These are phyloP conservation scores for Dasysyrphus tricinctus DNA, from an alignment of 2,888 invertebrate species.

Conservation along the genomic window DNA sequence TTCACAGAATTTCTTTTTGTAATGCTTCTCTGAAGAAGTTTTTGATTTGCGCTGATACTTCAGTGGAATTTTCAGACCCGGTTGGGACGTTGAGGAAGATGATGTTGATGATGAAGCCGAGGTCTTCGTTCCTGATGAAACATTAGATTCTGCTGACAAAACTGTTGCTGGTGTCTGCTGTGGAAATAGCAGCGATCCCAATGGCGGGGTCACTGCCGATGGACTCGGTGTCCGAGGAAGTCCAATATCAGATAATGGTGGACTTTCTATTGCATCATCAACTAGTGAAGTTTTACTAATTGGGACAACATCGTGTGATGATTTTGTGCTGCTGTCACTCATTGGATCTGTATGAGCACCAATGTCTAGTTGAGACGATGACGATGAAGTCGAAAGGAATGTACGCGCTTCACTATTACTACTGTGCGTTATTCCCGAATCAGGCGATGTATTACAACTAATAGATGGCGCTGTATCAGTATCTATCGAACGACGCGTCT, in stretches of 20 bases:
- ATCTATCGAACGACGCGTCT: constrained; percentile 92
- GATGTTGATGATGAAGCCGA: constrained; percentile 39
- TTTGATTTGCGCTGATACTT: constrained; percentile 86
- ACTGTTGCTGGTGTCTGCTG: constrained; percentile 45
- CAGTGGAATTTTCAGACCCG: constrained; percentile 84
- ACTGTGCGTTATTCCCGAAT: constrained; percentile 92
- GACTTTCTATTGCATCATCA: constrained; percentile 84
- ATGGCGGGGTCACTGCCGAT: constrained; percentile 81
- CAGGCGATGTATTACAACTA: constrained; percentile 93
- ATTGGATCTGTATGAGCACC: constrained; percentile 80
- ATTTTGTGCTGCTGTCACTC: constrained; percentile 80
- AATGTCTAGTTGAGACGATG: constrained; percentile 83
- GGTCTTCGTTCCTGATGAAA: constrained; percentile 36
- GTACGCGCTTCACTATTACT: constrained; percentile 84
- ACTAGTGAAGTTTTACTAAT: constrained; percentile 83
- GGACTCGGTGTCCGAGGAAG: constrained; percentile 83
- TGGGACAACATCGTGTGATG: constrained; percentile 80
- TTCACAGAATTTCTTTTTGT: constrained; percentile 94
- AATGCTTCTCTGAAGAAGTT: constrained; percentile 86
- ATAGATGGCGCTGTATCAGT: constrained; percentile 85
- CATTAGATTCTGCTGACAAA: constrained; percentile 24
- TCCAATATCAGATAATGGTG: constrained; percentile 84
- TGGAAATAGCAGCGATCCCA: constrained; percentile 67
- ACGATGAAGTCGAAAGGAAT: constrained; percentile 84
- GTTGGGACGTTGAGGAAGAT: constrained; percentile 76